Percentiles rank a stretch among this genome's conserved stretches.
phyloP scores from a whole-genome alignment of 2,113 vertebrate genomes.

The Pampusana beccarii region DNA sequence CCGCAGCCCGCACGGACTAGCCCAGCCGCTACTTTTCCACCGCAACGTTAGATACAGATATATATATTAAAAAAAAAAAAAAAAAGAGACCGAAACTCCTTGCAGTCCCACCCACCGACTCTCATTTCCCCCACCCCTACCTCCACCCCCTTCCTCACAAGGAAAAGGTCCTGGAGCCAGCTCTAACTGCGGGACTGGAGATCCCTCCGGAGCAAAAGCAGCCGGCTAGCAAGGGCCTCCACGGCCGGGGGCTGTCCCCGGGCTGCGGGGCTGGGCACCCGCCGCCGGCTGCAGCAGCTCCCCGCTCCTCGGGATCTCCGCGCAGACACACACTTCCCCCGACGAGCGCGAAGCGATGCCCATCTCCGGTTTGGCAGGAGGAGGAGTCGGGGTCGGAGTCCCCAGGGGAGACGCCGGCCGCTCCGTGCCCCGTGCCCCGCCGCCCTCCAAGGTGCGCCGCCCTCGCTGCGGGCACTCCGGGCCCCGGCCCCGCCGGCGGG shows the following conservation, averaged over 20 bases:
- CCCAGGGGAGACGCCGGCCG: background rate
- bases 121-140: conserved; percentile 58
- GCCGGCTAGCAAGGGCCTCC: background rate
- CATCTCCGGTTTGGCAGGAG: conserved; percentile 35
- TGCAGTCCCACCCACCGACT: conserved; percentile 60
- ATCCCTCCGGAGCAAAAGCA: background rate
- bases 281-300: background rate
- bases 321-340: background rate
- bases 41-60: conserved; percentile 40
- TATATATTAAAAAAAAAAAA: conserved; percentile 49
- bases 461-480: conserved; percentile 8
- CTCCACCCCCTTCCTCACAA: conserved; percentile 59
- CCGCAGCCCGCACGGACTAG: background rate
- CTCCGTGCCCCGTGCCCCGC: conserved; percentile 2
- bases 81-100: conserved; percentile 12
- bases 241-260: background rate
- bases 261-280: background rate
- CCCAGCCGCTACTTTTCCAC: background rate
- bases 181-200: background rate
- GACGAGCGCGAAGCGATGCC: background rate
- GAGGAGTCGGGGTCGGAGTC: conserved; percentile 53
- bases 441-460: conserved; percentile 43
- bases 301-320: background rate
- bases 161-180: conserved; percentile 30
- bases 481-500: background rate